Base-by-base conservation (phyloP, 2,113 vertebrate species). In the Hymenochirus boettgeri region DNA sequence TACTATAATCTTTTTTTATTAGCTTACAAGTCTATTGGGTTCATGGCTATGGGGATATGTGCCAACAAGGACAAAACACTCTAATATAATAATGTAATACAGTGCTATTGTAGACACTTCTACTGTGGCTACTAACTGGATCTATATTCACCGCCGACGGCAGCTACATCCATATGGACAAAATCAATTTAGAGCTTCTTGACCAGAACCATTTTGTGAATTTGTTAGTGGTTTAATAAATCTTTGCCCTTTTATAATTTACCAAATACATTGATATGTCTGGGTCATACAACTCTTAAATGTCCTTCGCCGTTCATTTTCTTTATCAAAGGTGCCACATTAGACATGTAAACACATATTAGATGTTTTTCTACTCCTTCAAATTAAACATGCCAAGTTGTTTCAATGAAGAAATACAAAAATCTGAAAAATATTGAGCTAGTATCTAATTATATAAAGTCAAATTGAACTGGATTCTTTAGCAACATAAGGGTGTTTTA, bases 1-100 rank as follows among this genome's bases (percentile, higher is more conserved):
- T 71, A 69, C 74, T 80, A 79, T 82, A 73, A 83, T 79, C 72
- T 74, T 65, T 26, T 46, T 53, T 47, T 47, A 69, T 74, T 75
- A 70, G 54, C 53, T 62, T 69, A 72, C 62, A 58, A 56, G 60
- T 67, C 59, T 47, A 35, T 62, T 67, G 56, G 64, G 64, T 59
- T 51, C 21, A 39, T 42, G 33, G 64, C 46, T 67, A 62, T 53
- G 26, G 35, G 61, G 42, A 52, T 45, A 57, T 50, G 29, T 59
- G 64, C 47, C 37, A 59, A 59, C 64, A 59, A 57, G 64, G 64
- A 39, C 56, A 67, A 67, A 67, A 25, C 64, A 59, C 50, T 67
- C 64, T 25, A 51, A 17, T 29, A 8, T 48, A 19, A 31, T 52
- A 29, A 51, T 67, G 55, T 17, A 8, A 42, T 52, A 56, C 29